Evolutionary conservation across 2,888 invertebrate genomes (phyloP).

Genomic region (Drosophila yooni): DNA sequence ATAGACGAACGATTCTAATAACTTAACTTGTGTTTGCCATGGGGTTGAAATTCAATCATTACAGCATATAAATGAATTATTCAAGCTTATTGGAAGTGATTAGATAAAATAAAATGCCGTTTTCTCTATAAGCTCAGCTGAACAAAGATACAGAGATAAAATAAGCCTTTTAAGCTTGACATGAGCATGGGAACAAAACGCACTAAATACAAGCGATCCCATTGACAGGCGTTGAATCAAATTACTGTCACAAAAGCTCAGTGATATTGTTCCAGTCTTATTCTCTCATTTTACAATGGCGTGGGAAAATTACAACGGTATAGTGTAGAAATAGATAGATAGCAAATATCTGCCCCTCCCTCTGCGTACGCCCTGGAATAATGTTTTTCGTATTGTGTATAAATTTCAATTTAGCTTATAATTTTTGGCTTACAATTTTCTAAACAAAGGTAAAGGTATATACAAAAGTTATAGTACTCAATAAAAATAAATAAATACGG

Average conservation of each 20-base stretch:
- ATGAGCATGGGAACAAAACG: neutral
- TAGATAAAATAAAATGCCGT: neutral
- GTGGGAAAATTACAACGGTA: neutral
- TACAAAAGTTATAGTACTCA: no score
- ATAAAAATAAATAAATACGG: neutral
- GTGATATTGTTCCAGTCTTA: neutral
- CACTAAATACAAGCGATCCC: neutral
- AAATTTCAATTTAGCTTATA: neutral
- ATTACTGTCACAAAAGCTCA: neutral
- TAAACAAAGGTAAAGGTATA: no score
- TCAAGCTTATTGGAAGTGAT: neutral
- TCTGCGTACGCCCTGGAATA: neutral
- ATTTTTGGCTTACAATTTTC: neutral
- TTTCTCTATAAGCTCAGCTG: neutral
- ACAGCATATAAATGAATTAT: neutral
- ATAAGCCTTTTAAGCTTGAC: neutral
- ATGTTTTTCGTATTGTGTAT: neutral
- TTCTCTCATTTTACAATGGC: neutral
- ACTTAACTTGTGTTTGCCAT: neutral
- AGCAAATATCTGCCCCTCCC: neutral
- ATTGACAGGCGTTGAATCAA: neutral
- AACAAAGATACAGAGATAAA: neutral
- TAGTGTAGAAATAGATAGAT: neutral
- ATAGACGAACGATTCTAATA: constrained; percentile 6
- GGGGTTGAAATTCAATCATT: neutral